Conservation (phyloP, 2,888 invertebrate species). For the Dasysyrphus tricinctus region DNA sequence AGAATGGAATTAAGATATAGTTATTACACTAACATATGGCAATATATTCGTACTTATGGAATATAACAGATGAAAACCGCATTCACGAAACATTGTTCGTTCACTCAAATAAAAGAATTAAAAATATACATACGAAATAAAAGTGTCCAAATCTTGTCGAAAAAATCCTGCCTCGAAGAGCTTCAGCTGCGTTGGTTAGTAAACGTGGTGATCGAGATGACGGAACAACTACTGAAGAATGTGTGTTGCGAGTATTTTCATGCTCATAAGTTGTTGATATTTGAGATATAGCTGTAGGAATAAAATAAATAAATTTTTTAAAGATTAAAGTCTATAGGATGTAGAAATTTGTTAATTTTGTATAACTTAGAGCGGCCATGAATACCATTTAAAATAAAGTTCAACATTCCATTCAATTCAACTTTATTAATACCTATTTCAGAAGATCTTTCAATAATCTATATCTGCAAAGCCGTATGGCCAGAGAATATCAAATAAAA, state of each 20-base stretch:
- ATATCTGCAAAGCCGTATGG: no score
- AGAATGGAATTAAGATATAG: constrained; percentile 62
- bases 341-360: no score
- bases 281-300: constrained; percentile 80
- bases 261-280: constrained; percentile 80
- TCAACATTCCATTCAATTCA: no score
- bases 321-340: no score
- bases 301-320: background rate
- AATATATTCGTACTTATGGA: constrained; percentile 50
- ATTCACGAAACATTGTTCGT: constrained; percentile 29
- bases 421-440: no score
- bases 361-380: no score
- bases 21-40: constrained; percentile 46
- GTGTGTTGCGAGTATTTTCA: constrained; percentile 80
- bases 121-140: constrained; percentile 40
- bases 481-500: no score
- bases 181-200: constrained; percentile 78
- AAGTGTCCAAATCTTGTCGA: constrained; percentile 17
- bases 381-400: no score
- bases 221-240: constrained; percentile 80
- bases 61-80: constrained; percentile 47
- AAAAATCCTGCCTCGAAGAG: background rate
- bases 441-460: no score
- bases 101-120: constrained; percentile 52
- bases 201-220: constrained; percentile 82